Conservation (phyloP, 2,888 invertebrate genomes). For the Drosophila kambysellisi region DNA sequence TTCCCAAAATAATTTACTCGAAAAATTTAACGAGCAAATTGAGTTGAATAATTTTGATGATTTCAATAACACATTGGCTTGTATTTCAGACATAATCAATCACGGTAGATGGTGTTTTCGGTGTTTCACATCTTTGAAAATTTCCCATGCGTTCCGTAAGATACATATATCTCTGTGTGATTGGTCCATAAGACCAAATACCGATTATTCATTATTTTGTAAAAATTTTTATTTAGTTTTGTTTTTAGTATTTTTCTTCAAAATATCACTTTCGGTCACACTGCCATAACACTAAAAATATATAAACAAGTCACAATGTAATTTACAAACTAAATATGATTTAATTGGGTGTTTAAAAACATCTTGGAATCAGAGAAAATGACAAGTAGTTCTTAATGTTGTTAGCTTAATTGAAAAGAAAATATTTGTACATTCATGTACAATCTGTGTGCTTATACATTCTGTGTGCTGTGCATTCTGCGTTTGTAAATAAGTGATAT, state of each 20-base stretch:
- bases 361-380: not conserved
- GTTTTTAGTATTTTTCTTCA: constrained; percentile 4
- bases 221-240: not conserved
- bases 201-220: not conserved
- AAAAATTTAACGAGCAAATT: not conserved
- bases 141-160: not conserved
- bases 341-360: not conserved
- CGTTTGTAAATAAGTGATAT: constrained; percentile 3
- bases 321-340: not conserved
- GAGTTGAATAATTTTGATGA: not conserved
- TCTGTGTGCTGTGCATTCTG: not conserved
- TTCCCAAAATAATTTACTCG: not conserved
- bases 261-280: constrained; percentile 16
- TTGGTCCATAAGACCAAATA: not conserved
- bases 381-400: not conserved
- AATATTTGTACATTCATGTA: constrained; percentile 1
- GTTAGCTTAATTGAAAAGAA: not conserved
- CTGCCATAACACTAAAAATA: not conserved
- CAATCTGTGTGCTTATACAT: not conserved
- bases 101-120: not conserved
- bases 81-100: not conserved
- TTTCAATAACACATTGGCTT: not conserved
- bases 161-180: not conserved
- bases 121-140: not conserved
- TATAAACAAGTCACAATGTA: constrained; percentile 6